Conservation (phyloP, 2,888 invertebrate species). For the Trachelus stipa region DNA sequence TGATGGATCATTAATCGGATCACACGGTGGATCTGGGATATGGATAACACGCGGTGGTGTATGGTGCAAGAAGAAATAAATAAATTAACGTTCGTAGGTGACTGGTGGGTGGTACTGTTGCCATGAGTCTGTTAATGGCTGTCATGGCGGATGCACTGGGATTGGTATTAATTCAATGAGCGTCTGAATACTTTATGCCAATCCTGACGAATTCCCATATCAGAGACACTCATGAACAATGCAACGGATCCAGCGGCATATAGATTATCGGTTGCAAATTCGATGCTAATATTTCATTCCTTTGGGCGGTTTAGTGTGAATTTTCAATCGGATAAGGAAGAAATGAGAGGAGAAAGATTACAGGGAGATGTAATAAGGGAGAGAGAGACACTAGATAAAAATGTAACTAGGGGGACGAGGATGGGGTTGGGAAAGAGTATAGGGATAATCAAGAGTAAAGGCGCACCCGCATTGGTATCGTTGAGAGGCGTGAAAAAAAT, state of each 20-base stretch:
- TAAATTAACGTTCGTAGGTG: not conserved
- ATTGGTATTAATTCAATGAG: conserved; percentile 42
- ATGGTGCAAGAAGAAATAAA: not conserved
- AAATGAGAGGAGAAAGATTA: not conserved
- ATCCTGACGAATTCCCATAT: conserved; percentile 39
- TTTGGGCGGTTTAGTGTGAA: conserved; percentile 2
- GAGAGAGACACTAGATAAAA: not conserved
- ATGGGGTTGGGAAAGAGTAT: not conserved
- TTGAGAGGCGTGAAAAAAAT: not conserved
- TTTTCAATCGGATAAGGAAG: not conserved
- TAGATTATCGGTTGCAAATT: conserved; percentile 35
- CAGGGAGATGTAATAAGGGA: not conserved
- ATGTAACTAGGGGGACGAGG: not conserved
- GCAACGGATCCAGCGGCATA: conserved; percentile 15
- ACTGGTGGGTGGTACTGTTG: not conserved
- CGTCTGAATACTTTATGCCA: conserved; percentile 42
- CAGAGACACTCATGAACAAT: conserved; percentile 30
- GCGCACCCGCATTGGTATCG: not conserved
- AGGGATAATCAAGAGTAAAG: not conserved
- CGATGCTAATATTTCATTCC: conserved; percentile 43
- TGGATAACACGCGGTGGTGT: not conserved
- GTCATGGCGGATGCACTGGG: conserved; percentile 25
- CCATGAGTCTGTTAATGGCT: conserved; percentile 33
- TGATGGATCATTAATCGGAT: not conserved
- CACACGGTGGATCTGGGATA: not conserved